Evolutionary conservation across 1,140 invertebrate genomes (phyloP).

Genomic region (Ooceraea biroi): DNA sequence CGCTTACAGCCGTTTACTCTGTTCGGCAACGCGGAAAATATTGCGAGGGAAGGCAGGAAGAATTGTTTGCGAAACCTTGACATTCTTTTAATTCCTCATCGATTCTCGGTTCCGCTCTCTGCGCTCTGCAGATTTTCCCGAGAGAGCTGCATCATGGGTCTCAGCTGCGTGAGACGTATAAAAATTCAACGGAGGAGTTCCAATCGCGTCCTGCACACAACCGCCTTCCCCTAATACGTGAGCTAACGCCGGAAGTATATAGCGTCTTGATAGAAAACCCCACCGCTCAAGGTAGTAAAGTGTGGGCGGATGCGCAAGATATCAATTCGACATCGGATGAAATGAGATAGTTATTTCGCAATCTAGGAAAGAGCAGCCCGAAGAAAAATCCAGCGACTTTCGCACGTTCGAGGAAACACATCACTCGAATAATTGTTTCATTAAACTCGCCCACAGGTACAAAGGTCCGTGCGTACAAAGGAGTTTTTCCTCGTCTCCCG

Average conservation of each 20-base stretch:
- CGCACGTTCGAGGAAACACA: not conserved
- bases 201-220: conserved; percentile 27
- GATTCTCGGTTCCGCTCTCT: conserved; percentile 8
- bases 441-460: not conserved
- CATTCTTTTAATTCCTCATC: conserved; percentile 55
- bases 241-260: conserved; percentile 9
- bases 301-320: conserved; percentile 24
- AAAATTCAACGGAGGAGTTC: conserved; percentile 49
- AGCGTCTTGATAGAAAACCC: conserved; percentile 39
- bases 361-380: conserved; percentile 12
- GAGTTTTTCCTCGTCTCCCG: not conserved
- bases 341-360: conserved; percentile 17
- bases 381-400: not conserved
- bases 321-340: conserved; percentile 27
- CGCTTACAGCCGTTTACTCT: conserved; percentile 1
- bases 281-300: not conserved
- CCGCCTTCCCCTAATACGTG: conserved; percentile 13
- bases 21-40: conserved; percentile 17
- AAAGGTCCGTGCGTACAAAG: not conserved
- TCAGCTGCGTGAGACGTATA: conserved; percentile 38
- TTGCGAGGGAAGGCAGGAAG: conserved; percentile 15
- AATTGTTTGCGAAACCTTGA: conserved; percentile 46
- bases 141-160: conserved; percentile 13
- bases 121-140: not conserved
- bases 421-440: conserved; percentile 28